These are phyloP conservation scores for Apteryx owenii DNA, from an alignment of 2,113 vertebrate genomes.

Conservation along the genomic window DNA sequence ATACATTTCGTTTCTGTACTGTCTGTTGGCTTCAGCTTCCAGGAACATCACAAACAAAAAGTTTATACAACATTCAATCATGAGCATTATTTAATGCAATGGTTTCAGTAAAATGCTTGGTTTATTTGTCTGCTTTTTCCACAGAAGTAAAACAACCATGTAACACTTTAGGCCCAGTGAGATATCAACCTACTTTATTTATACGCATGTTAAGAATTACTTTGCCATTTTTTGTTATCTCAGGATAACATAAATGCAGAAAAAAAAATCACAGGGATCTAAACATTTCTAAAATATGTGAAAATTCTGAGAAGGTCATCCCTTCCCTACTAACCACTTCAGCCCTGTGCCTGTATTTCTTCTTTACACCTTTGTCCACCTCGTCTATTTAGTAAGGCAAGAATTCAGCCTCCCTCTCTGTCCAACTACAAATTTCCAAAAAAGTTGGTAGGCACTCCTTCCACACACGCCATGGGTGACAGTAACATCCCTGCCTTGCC, in stretches of 20 bases:
- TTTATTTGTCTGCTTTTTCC: not conserved
- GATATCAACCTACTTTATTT: not conserved
- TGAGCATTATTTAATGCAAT: not conserved
- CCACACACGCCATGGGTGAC: not conserved
- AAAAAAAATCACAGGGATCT: not conserved
- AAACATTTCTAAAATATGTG: not conserved
- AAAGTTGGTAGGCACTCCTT: not conserved
- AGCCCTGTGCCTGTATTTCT: not conserved
- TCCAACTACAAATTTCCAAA: not conserved
- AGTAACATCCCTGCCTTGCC: not conserved
- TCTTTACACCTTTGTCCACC: not conserved
- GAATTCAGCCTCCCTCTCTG: not conserved
- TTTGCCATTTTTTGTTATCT: not conserved
- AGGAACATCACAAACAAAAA: not conserved
- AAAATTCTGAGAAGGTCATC: not conserved
- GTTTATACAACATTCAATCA: not conserved
- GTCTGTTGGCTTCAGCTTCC: not conserved
- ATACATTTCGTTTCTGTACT: not conserved
- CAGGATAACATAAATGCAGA: not conserved
- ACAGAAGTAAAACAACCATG: not conserved
- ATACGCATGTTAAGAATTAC: not conserved
- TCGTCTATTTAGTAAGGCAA: not conserved
- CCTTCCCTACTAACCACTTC: not conserved
- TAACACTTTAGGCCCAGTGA: not conserved
- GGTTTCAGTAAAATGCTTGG: not conserved